Evolutionary conservation across 2,888 invertebrate genomes (phyloP), one percentile per base, ranked within the genome.

Genomic region (Drosophila flavopinicola): DNA sequence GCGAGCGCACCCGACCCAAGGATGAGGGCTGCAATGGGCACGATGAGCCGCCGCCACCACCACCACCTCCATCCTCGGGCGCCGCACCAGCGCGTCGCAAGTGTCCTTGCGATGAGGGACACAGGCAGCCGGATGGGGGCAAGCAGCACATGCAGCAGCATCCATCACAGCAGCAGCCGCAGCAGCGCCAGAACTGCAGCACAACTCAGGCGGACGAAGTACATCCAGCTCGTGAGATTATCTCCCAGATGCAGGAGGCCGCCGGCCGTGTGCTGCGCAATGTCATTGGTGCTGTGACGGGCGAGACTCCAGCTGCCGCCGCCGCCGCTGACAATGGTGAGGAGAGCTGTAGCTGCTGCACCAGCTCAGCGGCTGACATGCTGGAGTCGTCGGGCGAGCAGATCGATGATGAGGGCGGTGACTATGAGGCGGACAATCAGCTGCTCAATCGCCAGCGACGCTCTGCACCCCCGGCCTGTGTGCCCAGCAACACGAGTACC

Each of bases 41-140:
- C 2, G 54, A 70, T 1, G 56, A 63, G 1, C 73, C 76, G 0
- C 66, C 74, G 3, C 39, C 78, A 0, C 30, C 74, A 1, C 29
- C 70, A 1, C 29, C 77, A 2, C 1, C 53, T 1, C 6, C 41
- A 7, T 30, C 13, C 1, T 13, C 42, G 1, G 6, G 27, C 1
- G 0, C 9, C 15, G 6, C 20, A 30, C 13, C 52, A 7, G 51
- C 56, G 1, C 64, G 60, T 0, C 61, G 53, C 41, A 66, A 60
- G 7, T 80, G 85, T 10, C 75, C 82, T 0, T 87, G 87, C 47
- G 75, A 71, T 4, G 68, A 75, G 27, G 1, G 56, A 58, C 2
- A n/a, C n/a, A n/a, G n/a, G n/a, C n/a, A n/a, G n/a, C n/a, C n/a
- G n/a, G n/a, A n/a, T n/a, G n/a, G n/a, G n/a, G n/a, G n/a, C n/a